Conservation (phyloP, 2,797 vertebrate species). For the Mastacembelus armatus region DNA sequence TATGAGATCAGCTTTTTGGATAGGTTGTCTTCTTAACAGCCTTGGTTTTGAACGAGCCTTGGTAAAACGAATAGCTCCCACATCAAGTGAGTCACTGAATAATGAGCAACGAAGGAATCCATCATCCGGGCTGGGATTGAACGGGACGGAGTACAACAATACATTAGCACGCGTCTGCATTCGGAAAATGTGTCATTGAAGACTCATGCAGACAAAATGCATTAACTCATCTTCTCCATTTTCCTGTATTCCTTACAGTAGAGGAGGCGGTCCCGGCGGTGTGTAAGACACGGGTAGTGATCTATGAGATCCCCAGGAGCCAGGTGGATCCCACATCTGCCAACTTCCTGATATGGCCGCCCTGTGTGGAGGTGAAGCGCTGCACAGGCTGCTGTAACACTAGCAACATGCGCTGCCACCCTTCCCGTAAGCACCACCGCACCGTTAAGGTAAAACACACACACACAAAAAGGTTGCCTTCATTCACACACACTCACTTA, state of each 20-base stretch:
- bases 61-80: constrained; percentile 58
- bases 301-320: constrained; percentile 96
- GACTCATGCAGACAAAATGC: constrained; percentile 12
- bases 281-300: constrained; percentile 95
- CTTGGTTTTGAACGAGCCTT: constrained; percentile 59
- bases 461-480: too few relatives aligned
- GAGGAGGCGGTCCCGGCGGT: constrained; percentile 93
- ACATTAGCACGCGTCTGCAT: constrained; percentile 28
- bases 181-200: constrained; percentile 49
- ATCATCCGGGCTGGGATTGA: constrained; percentile 43
- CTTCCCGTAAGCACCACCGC: constrained; percentile 84
- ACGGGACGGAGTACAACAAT: constrained; percentile 44
- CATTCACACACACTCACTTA: neutral
- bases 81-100: constrained; percentile 72
- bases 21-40: constrained; percentile 58
- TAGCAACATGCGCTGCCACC: constrained; percentile 93
- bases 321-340: constrained; percentile 96
- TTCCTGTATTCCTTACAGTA: constrained; percentile 47
- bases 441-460: constrained; percentile 76
- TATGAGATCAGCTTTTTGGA: constrained; percentile 70
- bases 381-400: constrained; percentile 93
- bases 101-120: constrained; percentile 66
- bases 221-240: constrained; percentile 29
- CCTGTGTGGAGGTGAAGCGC: constrained; percentile 95
- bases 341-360: constrained; percentile 97